Evolutionary conservation across 2,888 invertebrate genomes (phyloP).

Genomic region (Strigamia crassipes): DNA sequence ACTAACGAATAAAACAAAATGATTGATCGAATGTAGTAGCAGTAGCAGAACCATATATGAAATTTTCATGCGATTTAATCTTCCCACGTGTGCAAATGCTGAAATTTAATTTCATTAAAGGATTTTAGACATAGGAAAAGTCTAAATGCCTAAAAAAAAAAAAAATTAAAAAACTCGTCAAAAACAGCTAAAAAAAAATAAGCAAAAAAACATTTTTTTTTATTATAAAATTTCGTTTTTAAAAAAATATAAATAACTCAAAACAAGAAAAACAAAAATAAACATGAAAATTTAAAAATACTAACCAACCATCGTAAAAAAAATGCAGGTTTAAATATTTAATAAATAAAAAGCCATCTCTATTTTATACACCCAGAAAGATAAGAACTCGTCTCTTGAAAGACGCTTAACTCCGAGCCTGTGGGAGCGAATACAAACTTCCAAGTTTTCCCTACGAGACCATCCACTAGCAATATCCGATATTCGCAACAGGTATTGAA

Average conservation of each 20-base stretch:
- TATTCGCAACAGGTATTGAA: neutral
- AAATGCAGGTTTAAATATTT: neutral
- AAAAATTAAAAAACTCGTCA: neutral
- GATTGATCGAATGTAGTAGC: neutral
- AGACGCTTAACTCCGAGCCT: neutral
- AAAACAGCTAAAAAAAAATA: too few species aligned
- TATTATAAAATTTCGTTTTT: too few species aligned
- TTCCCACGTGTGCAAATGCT: neutral
- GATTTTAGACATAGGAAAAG: too few species aligned
- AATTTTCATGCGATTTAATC: neutral
- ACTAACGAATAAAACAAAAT: neutral
- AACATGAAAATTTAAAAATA: neutral
- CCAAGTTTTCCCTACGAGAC: slow-evolving; percentile 19
- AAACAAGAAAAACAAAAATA: too few species aligned
- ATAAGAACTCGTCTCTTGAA: neutral
- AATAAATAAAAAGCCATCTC: neutral
- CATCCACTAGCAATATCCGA: neutral
- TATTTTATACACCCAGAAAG: neutral
- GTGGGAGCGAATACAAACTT: neutral
- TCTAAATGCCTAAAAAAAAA: too few species aligned
- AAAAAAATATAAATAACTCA: too few species aligned
- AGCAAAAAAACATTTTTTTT: too few species aligned
- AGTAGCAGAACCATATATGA: neutral
- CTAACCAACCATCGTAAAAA: neutral
- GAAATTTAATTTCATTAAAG: too few species aligned